Evolutionary conservation across 2,888 invertebrate species (phyloP), one percentile per base, ranked within the genome.

Genomic region (Lithosia quadra): DNA sequence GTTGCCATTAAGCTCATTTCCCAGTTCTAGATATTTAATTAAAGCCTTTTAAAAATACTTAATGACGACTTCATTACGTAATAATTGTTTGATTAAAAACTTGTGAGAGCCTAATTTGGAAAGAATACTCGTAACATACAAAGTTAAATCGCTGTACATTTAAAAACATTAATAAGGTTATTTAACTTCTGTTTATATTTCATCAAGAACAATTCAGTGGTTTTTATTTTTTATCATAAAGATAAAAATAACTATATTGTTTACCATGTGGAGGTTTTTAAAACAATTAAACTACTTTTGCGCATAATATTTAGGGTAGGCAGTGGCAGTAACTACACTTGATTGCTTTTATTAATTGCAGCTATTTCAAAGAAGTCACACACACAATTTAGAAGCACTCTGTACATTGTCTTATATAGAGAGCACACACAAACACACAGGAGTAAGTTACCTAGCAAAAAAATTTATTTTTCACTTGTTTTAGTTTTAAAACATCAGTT

Each of bases 1-100:
- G 79, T 77, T 74, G 83, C 83, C 88, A 91, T 91, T 90, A 89
- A 85, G 80, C 74, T 81, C 75, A 77, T 86, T 88, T 88, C 86
- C 88, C 86, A 88, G 80, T 83, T 79, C 84, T 84, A 75, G 75
- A 76, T 77, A 82, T 79, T 82, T 79, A 82, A 83, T 85, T 84
- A 79, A 73, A 68, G 43, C 57, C 33, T 63, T 65, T 64, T 65
- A 72, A 71, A 76, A 69, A 69, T 65, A 63, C 24, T n/a, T 67
- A 77, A 72, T 74, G 65, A 67, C 68, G 55, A 74, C 73, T 77
- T 74, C 75, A 72, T 74, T 72, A 71, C 67, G 60, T 62, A 22
- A 69, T 79, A 69, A 81, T 81, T 75, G 68, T 73, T 67, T 59
- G 66, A 71, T 78, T 71, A 74, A 79, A 69, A 80, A 80, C 65